phyloP scores from a whole-genome alignment of 2,113 vertebrate species.

The Trachemys scripta region DNA sequence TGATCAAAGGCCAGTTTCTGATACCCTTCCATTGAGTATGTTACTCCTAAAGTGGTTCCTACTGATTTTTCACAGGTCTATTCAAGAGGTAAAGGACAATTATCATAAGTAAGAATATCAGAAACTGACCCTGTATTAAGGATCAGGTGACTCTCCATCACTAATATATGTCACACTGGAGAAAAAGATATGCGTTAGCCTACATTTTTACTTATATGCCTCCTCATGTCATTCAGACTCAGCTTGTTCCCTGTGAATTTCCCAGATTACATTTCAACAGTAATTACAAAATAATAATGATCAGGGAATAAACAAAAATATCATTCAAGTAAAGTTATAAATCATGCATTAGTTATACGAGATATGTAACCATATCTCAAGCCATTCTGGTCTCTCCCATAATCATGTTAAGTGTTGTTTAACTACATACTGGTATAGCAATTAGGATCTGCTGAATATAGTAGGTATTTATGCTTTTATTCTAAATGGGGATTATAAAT shows the following conservation, averaged over 20 bases:
- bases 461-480: constrained; percentile 72
- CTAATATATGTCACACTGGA: not conserved
- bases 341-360: constrained; percentile 22
- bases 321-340: constrained; percentile 4
- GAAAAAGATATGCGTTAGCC: not conserved
- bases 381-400: constrained; percentile 36
- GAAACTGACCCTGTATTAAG: not conserved
- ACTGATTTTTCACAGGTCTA: not conserved
- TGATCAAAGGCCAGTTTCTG: not conserved
- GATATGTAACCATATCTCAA: constrained; percentile 28
- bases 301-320: not conserved
- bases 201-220: not conserved
- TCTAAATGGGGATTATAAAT: constrained; percentile 77
- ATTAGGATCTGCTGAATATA: constrained; percentile 65
- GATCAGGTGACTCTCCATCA: not conserved
- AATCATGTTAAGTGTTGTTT: constrained; percentile 30
- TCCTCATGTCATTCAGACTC: constrained; percentile 11
- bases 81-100: not conserved
- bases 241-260: constrained; percentile 20
- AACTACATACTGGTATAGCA: constrained; percentile 27
- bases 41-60: not conserved
- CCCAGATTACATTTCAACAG: constrained; percentile 37
- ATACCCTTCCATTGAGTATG: not conserved
- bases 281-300: constrained; percentile 28
- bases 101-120: not conserved